Percentiles rank a stretch among this genome's conserved stretches.
Evolutionary conservation across 2,113 vertebrate genomes (phyloP).

Genomic region (Psettodes erumei): DNA sequence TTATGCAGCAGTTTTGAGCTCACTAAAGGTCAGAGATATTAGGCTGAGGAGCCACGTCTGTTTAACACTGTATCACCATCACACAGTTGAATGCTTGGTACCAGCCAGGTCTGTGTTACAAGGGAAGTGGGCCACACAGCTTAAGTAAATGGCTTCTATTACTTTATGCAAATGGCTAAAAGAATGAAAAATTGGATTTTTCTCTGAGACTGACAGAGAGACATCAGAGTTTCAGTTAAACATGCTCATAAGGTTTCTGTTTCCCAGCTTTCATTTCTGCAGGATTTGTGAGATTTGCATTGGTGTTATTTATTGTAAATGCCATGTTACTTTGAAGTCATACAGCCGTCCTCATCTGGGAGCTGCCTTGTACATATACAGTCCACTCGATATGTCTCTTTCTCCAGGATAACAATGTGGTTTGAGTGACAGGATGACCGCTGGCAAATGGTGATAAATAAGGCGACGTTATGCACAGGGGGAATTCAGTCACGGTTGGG

Average conservation of each 20-base stretch:
- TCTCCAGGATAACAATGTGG: constrained; percentile 16
- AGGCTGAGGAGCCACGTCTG: background rate
- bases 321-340: background rate
- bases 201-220: background rate
- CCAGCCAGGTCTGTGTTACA: background rate
- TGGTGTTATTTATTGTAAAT: constrained; percentile 4
- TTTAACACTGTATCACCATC: constrained; percentile 1
- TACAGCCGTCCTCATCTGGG: constrained; percentile 10
- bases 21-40: constrained; percentile 5
- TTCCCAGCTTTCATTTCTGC: constrained; percentile 7
- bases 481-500: background rate
- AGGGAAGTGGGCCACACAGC: background rate
- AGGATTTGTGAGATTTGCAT: background rate
- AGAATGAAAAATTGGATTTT: background rate
- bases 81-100: constrained; percentile 8
- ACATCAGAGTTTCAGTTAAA: constrained; percentile 10
- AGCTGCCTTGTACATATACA: constrained; percentile 14
- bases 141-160: constrained; percentile 23
- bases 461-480: constrained; percentile 9
- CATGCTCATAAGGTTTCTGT: constrained; percentile 2
- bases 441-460: constrained; percentile 38
- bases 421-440: constrained; percentile 39
- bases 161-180: constrained; percentile 21
- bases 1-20: constrained; percentile 8
- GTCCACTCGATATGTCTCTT: constrained; percentile 17